Percentiles rank a stretch among this genome's conserved stretches.
These are phyloP conservation scores for Onychostruthus taczanowskii DNA, from an alignment of 2,113 vertebrate genomes.

Conservation along the genomic window DNA sequence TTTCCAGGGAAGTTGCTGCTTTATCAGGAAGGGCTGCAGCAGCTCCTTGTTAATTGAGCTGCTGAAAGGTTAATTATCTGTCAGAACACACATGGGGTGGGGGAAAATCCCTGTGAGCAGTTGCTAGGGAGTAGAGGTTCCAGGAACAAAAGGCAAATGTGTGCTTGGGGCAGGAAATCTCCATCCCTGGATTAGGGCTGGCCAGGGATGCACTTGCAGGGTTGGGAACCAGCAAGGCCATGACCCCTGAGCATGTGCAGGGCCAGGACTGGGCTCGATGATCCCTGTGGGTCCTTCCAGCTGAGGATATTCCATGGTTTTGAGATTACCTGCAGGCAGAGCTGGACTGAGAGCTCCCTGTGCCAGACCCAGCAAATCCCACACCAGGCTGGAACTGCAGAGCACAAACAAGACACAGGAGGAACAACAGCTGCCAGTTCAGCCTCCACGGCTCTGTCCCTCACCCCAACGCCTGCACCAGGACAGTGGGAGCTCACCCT, in stretches of 20 bases:
- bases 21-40: neutral
- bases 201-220: neutral
- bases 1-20: neutral
- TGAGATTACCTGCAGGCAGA: neutral
- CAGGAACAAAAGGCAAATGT: neutral
- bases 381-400: neutral
- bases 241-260: neutral
- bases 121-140: neutral
- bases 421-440: neutral
- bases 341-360: neutral
- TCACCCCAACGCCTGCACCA: neutral
- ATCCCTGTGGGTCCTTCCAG: neutral
- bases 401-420: neutral
- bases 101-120: neutral
- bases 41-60: neutral
- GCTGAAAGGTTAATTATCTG: constrained; percentile 8
- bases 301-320: neutral
- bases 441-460: neutral
- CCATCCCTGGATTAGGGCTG: neutral
- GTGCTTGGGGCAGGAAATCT: neutral
- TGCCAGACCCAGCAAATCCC: rapidly evolving
- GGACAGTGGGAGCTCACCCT: neutral
- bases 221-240: neutral
- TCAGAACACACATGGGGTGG: neutral
- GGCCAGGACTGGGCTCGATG: neutral